A percentile compares a stretch with the other conserved stretches of the same genome.
Conservation (phyloP, 92 coral and sea anemone genomes). For the Porites lobata region DNA sequence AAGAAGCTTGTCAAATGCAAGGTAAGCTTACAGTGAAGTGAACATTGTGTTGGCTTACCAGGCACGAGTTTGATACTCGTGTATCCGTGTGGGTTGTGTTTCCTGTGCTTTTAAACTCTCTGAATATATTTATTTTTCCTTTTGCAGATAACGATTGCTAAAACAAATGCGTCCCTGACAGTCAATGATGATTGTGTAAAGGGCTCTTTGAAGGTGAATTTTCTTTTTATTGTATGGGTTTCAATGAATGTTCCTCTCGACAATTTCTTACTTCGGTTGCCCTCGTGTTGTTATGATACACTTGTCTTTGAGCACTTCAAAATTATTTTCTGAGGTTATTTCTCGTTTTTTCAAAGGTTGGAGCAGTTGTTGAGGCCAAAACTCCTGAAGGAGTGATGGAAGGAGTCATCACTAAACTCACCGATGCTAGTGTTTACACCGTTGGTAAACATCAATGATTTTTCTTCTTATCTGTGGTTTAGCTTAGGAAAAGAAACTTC, state of each 20-base stretch:
- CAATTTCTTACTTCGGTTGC: neutral
- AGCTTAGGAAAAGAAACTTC: neutral
- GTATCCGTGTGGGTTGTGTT: neutral
- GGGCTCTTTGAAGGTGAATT: slow-evolving; percentile 87
- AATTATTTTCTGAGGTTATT: neutral
- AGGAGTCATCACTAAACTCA: slow-evolving; percentile 89
- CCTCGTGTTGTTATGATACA: neutral
- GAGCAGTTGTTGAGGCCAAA: slow-evolving; percentile 84
- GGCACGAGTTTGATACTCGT: slow-evolving; percentile 13
- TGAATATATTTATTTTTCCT: slow-evolving; percentile 15
- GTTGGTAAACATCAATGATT: slow-evolving; percentile 79
- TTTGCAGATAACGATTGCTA: slow-evolving; percentile 83
- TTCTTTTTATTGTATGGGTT: slow-evolving; percentile 25
- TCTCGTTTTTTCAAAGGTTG: slow-evolving; percentile 72
- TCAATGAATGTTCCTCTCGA: neutral
- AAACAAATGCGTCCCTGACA: slow-evolving; percentile 86
- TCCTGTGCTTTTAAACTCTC: slow-evolving; percentile 20
- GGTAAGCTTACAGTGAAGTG: slow-evolving; percentile 41
- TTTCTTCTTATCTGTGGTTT: neutral
- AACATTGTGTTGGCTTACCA: slow-evolving; percentile 13
- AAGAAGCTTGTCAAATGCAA: slow-evolving; percentile 99
- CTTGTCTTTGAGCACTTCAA: neutral
- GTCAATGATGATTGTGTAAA: slow-evolving; percentile 93
- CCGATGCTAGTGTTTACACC: slow-evolving; percentile 97
- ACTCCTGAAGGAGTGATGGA: slow-evolving; percentile 89